Base-by-base conservation (phyloP, 1,140 invertebrate species). In the Tribolium madens region DNA sequence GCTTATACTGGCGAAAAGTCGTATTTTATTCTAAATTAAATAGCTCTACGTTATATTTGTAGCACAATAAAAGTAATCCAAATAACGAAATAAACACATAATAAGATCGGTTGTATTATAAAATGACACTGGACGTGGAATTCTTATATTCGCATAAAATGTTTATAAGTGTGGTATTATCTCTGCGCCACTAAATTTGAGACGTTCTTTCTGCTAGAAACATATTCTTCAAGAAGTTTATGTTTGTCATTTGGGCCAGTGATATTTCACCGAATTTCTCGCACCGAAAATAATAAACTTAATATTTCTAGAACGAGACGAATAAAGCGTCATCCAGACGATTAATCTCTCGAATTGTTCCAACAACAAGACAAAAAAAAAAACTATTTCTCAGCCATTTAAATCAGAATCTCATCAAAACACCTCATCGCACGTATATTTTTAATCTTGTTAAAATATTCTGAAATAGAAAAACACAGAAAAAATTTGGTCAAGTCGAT, bases 11-110 rank as follows among this genome's bases (percentile, higher is more conserved):
- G 21, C n/a, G 4, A 33, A 64, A 64, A 64, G 7, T 12, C n/a
- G 21, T 13, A n/a, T 33, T 64, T 64, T 64, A 64, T 33, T 64
- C n/a, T 64, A 33, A 64, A 64, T 64, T 31, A 64, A 64, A 64
- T 64, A 36, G 5, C 13, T 64, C 26, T 64, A n/a, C 18, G 26
- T 13, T 5, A 14, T 14, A n/a, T n/a, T n/a, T n/a, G n/a, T n/a
- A n/a, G n/a, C n/a, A n/a, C n/a, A 31, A n/a, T 33, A 33, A 13
- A 64, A 33, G 17, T 7, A 6, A 3, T 57, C 6, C 10, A 18
- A n/a, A n/a, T 57, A 17, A 57, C 10, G 52, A 21, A 10, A 57
- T 57, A 57, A 57, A 57, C 52, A 21, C 52, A 17, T 57, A n/a
- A 33, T 36, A 26, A 64, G 36, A 64, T 57, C 17, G 17, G 9